phyloP scores from a whole-genome alignment of 2,888 invertebrate species.

The Syrphus vitripennis region DNA sequence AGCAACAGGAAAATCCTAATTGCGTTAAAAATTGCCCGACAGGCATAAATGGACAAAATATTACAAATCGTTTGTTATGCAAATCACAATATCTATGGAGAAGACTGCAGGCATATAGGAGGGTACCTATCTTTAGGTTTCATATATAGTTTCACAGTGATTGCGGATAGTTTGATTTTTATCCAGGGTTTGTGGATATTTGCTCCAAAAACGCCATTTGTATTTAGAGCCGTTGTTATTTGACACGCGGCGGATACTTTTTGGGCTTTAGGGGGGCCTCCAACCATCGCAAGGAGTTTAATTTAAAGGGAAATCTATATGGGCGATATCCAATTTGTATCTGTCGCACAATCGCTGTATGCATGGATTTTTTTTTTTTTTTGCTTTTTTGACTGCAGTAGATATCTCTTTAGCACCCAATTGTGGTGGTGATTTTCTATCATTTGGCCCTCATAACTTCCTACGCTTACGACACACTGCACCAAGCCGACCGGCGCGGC shows the following conservation, averaged over 20 bases:
- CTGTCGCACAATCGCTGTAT: constrained; percentile 57
- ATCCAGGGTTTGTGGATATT: constrained; percentile 31
- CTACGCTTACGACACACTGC: constrained; percentile 24
- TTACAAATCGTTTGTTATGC: constrained; percentile 68
- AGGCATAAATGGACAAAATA: constrained; percentile 70
- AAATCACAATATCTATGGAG: constrained; percentile 38
- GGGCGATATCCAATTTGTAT: constrained; percentile 70
- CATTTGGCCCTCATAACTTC: constrained; percentile 67
- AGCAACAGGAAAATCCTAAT: constrained; percentile 66
- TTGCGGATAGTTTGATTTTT: constrained; percentile 25
- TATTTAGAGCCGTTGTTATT: constrained; percentile 34
- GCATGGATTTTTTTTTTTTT: background rate
- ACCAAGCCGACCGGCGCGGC: background rate
- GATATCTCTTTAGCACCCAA: constrained; percentile 70
- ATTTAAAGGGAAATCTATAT: constrained; percentile 70
- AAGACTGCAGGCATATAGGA: background rate
- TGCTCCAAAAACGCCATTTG: constrained; percentile 58
- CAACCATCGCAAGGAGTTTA: constrained; percentile 13
- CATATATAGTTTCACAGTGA: background rate
- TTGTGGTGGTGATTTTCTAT: constrained; percentile 69
- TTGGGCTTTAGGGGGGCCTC: background rate
- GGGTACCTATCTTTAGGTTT: background rate
- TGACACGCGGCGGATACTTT: constrained; percentile 19
- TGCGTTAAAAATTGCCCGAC: constrained; percentile 71
- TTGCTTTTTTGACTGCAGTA: constrained; percentile 1